Evolutionary conservation across 1,140 invertebrate species (phyloP).

Genomic region (Bombus waltoni): DNA sequence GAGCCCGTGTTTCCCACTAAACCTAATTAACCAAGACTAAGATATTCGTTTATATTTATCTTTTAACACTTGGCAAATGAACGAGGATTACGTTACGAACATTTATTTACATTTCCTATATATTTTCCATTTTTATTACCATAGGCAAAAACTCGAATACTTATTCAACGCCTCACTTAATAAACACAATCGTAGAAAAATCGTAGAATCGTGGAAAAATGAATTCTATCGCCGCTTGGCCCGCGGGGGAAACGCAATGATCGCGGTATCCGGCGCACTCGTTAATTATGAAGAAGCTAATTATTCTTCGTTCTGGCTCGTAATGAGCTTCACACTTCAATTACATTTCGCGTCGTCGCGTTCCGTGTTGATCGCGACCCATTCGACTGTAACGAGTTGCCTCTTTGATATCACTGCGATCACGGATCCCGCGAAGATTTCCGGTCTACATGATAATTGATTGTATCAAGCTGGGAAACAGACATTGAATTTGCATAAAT

Average conservation of each 20-base stretch:
- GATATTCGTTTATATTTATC: no score
- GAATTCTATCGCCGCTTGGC: neutral
- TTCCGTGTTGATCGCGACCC: constrained; percentile 38
- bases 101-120: no score
- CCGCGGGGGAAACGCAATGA: neutral
- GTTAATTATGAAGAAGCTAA: constrained; percentile 62
- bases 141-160: neutral
- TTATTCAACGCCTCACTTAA: neutral
- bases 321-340: constrained; percentile 48
- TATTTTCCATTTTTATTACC: neutral
- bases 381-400: constrained; percentile 39
- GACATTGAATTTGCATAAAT: neutral
- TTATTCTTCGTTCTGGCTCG: constrained; percentile 47
- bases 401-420: neutral
- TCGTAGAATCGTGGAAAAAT: neutral
- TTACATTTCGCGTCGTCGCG: constrained; percentile 49
- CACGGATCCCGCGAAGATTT: neutral
- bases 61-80: no score
- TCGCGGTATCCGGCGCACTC: constrained; percentile 27
- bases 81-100: no score
- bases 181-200: neutral
- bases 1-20: no score
- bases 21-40: no score
- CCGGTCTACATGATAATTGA: neutral
- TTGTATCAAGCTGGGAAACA: neutral